Conservation (phyloP, 2,113 vertebrate genomes). For the Scatophagus argus region DNA sequence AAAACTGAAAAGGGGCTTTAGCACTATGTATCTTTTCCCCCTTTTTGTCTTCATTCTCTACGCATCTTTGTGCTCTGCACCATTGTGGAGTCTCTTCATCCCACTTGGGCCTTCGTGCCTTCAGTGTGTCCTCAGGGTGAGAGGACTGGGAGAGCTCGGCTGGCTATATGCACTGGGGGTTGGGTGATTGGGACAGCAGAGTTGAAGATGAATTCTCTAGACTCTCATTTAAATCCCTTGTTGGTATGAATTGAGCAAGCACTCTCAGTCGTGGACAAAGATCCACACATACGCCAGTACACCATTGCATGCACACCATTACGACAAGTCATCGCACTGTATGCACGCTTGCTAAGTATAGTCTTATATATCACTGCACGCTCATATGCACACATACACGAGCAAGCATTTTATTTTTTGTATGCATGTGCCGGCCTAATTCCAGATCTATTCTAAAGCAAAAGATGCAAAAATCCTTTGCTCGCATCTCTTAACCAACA, state of each 20-base stretch:
- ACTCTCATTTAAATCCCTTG: slow-evolving; percentile 41
- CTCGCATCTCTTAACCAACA: slow-evolving; percentile 56
- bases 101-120: slow-evolving; percentile 57
- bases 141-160: slow-evolving; percentile 37
- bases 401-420: slow-evolving; percentile 23
- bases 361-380: slow-evolving; percentile 9
- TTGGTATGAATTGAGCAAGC: slow-evolving; percentile 27
- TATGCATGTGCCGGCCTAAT: slow-evolving; percentile 32
- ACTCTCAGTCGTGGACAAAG: slow-evolving; percentile 19
- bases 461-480: slow-evolving; percentile 59
- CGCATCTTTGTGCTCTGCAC: slow-evolving; percentile 63
- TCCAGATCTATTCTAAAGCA: slow-evolving; percentile 55
- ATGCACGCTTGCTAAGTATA: slow-evolving; percentile 20
- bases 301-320: slow-evolving; percentile 10
- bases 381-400: slow-evolving; percentile 27
- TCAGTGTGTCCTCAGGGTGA: slow-evolving; percentile 60
- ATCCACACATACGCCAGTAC: neutral
- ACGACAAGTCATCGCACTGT: slow-evolving; percentile 6
- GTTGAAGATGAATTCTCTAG: slow-evolving; percentile 46
- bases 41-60: slow-evolving; percentile 70
- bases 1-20: slow-evolving; percentile 58
- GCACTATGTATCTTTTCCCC: slow-evolving; percentile 63
- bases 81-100: slow-evolving; percentile 63
- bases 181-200: slow-evolving; percentile 37
- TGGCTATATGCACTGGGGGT: slow-evolving; percentile 51